These are phyloP conservation scores for Clunio marinus DNA, from an alignment of 2,888 invertebrate species.

Conservation along the genomic window DNA sequence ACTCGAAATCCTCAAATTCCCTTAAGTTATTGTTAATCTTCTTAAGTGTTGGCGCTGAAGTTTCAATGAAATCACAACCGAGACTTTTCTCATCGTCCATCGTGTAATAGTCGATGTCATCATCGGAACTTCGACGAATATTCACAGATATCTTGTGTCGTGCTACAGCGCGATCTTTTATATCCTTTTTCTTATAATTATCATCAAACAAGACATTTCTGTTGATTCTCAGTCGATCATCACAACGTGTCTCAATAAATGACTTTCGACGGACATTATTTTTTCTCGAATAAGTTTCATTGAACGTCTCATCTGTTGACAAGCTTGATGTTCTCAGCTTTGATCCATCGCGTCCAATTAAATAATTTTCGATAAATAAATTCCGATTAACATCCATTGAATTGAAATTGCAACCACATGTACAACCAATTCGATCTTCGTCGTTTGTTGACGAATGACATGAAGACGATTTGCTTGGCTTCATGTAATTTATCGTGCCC, in stretches of 20 bases:
- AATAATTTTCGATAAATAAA: slow-evolving; percentile 39
- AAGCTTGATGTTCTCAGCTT: slow-evolving; percentile 5
- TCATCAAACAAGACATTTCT: slow-evolving; percentile 26
- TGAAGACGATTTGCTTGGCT: not conserved
- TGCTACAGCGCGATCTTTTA: not conserved
- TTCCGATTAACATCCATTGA: slow-evolving; percentile 24
- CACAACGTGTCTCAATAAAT: not conserved
- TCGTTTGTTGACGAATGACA: slow-evolving; percentile 13
- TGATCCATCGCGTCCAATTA: slow-evolving; percentile 14
- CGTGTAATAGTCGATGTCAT: not conserved
- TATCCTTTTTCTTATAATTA: slow-evolving; percentile 18
- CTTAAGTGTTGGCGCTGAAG: slow-evolving; percentile 22
- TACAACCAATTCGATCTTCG: slow-evolving; percentile 4
- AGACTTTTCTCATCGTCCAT: slow-evolving; percentile 26
- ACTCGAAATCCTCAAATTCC: slow-evolving; percentile 29
- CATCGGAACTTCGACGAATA: not conserved
- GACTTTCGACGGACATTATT: slow-evolving; percentile 26
- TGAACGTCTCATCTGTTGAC: not conserved
- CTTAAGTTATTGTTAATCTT: slow-evolving; percentile 26
- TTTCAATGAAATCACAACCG: slow-evolving; percentile 20
- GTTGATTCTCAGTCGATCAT: slow-evolving; percentile 26
- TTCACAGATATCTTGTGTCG: not conserved
- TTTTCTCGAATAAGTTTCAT: not conserved
- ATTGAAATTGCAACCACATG: slow-evolving; percentile 14
- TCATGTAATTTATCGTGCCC: slow-evolving; percentile 42